Conservation (phyloP, 2,888 invertebrate species). For the Drosophila subquinaria region DNA sequence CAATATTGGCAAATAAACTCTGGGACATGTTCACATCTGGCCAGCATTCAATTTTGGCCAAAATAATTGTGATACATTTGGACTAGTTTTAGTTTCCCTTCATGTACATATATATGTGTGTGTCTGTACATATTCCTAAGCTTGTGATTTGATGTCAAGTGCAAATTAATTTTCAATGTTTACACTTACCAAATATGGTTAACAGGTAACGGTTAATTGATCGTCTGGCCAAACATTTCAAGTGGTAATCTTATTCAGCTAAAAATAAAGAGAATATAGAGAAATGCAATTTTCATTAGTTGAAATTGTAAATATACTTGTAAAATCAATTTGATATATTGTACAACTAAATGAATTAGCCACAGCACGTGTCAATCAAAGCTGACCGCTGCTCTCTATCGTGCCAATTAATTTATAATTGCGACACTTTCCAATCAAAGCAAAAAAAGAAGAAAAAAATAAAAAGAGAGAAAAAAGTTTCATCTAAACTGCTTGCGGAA, state of each 20-base stretch:
- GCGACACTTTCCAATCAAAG: slow-evolving; percentile 63
- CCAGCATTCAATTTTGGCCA: slow-evolving; percentile 35
- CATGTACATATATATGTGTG: background rate
- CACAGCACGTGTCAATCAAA: slow-evolving; percentile 45
- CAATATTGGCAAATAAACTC: slow-evolving; percentile 23
- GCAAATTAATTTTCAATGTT: slow-evolving; percentile 15
- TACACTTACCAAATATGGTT: slow-evolving; percentile 41
- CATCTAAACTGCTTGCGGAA: slow-evolving; percentile 30
- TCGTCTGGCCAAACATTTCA: slow-evolving; percentile 35
- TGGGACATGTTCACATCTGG: slow-evolving; percentile 15
- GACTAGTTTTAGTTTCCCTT: background rate
- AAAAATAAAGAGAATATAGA: slow-evolving; percentile 10
- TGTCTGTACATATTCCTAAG: slow-evolving; percentile 15
- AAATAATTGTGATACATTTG: slow-evolving; percentile 29
- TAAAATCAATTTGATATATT: slow-evolving; percentile 13
- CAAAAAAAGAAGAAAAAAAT: slow-evolving; percentile 29
- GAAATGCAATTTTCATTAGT: slow-evolving; percentile 34
- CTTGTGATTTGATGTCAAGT: slow-evolving; percentile 19
- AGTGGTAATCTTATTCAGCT: slow-evolving; percentile 19
- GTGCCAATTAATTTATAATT: slow-evolving; percentile 71
- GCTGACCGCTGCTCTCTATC: slow-evolving; percentile 29
- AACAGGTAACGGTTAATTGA: slow-evolving; percentile 37
- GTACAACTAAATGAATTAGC: slow-evolving; percentile 32
- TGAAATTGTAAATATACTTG: slow-evolving; percentile 6
- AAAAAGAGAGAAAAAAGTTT: slow-evolving; percentile 23